phyloP scores from a whole-genome alignment of 2,113 vertebrate genomes.

The Nannospalax galili region DNA sequence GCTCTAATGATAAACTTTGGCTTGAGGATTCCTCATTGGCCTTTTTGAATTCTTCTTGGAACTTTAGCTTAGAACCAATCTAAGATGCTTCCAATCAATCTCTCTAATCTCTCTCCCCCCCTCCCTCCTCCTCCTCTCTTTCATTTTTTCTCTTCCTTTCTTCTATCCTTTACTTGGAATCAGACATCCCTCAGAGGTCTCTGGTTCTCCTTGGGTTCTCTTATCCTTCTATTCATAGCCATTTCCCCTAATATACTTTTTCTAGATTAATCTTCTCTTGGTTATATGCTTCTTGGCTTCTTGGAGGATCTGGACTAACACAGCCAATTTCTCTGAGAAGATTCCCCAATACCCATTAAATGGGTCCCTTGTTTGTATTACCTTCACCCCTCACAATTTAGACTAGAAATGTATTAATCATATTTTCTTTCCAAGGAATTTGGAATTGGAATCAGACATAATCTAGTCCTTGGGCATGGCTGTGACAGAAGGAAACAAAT shows the following conservation, averaged over 20 bases:
- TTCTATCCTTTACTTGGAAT: not conserved
- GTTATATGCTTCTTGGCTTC: not conserved
- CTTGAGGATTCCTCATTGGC: not conserved
- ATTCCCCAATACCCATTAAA: not conserved
- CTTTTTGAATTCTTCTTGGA: constrained; percentile 5
- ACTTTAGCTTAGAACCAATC: constrained; percentile 17
- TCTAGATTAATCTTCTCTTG: not conserved
- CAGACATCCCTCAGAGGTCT: not conserved
- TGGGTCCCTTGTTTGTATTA: not conserved
- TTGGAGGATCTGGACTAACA: not conserved
- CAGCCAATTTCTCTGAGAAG: not conserved
- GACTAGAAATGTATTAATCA: not conserved
- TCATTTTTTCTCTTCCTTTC: not conserved
- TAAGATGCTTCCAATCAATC: not conserved
- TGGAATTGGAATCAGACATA: not conserved
- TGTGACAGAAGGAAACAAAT: not conserved
- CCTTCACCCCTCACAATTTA: not conserved
- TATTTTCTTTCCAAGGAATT: not conserved
- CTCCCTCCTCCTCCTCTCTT: too few species aligned
- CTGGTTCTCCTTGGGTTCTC: not conserved
- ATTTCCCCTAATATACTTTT: not conserved
- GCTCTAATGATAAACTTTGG: not conserved
- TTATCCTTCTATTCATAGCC: not conserved
- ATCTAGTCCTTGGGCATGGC: not conserved
- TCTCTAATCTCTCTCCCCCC: not conserved